phyloP scores from a whole-genome alignment of 2,797 vertebrate species.

The Tamandua tetradactyla region DNA sequence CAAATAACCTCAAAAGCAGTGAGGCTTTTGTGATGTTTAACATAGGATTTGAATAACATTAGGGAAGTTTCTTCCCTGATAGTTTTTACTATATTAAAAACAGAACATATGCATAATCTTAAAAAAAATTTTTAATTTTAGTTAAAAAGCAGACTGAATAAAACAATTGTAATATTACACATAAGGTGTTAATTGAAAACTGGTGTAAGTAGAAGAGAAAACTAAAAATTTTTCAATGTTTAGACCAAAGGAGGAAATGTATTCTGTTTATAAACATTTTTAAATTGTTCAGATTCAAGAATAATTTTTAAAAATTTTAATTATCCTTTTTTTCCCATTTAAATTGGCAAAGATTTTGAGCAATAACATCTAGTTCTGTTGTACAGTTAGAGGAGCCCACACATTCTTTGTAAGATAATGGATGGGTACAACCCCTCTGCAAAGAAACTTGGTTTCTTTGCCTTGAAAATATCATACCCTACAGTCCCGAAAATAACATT shows the following conservation, averaged over 20 bases:
- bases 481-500: neutral
- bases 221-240: neutral
- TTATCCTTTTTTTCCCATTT: neutral
- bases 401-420: neutral
- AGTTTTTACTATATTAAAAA: neutral
- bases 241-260: neutral
- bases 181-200: neutral
- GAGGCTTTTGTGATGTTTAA: neutral
- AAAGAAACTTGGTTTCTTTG: neutral
- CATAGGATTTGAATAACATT: neutral
- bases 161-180: neutral
- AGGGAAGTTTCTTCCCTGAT: neutral
- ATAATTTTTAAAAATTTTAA: neutral
- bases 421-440: neutral
- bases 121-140: neutral
- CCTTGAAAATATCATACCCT: constrained; percentile 14
- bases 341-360: constrained; percentile 46
- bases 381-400: neutral
- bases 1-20: neutral
- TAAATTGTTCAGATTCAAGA: constrained; percentile 34
- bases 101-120: neutral
- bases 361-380: neutral
- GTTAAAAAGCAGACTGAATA: constrained; percentile 11
- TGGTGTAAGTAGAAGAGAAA: neutral
- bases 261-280: neutral